Conservation (phyloP, 2,888 invertebrate species). For the Germaria angustata region DNA sequence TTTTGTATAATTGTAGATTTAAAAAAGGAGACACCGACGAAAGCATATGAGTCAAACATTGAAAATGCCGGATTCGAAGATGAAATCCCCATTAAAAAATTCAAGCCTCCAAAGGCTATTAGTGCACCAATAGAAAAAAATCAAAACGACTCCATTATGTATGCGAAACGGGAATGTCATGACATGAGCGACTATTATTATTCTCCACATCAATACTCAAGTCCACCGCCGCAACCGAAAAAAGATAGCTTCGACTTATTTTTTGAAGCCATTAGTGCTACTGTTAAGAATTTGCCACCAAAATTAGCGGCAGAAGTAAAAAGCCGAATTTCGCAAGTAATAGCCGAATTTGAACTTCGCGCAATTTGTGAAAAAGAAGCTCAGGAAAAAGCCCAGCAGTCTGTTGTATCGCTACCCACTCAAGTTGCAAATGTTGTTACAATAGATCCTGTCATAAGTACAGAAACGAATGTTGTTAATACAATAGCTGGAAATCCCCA, state of each 20-base stretch:
- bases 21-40: constrained; percentile 15
- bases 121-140: constrained; percentile 7
- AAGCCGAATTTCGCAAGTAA: constrained; percentile 73
- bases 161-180: constrained; percentile 65
- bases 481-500: not conserved
- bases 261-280: constrained; percentile 75
- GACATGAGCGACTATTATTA: constrained; percentile 69
- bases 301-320: constrained; percentile 75
- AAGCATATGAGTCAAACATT: not conserved
- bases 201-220: constrained; percentile 21
- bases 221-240: constrained; percentile 15
- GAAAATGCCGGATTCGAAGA: not conserved
- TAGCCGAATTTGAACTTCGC: constrained; percentile 75
- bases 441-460: constrained; percentile 39
- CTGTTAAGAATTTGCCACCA: constrained; percentile 74
- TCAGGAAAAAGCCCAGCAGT: constrained; percentile 38
- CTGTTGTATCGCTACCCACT: constrained; percentile 16
- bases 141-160: not conserved
- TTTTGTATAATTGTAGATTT: constrained; percentile 3
- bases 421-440: constrained; percentile 38
- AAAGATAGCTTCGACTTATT: constrained; percentile 74
- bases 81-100: constrained; percentile 17
- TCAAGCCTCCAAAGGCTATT: not conserved
- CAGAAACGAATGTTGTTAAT: not conserved
- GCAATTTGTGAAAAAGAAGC: constrained; percentile 74